A percentile compares a stretch with the other conserved stretches of the same genome.
Evolutionary conservation across 2,888 invertebrate species (phyloP).

Genomic region (Drosophila lutescens): DNA sequence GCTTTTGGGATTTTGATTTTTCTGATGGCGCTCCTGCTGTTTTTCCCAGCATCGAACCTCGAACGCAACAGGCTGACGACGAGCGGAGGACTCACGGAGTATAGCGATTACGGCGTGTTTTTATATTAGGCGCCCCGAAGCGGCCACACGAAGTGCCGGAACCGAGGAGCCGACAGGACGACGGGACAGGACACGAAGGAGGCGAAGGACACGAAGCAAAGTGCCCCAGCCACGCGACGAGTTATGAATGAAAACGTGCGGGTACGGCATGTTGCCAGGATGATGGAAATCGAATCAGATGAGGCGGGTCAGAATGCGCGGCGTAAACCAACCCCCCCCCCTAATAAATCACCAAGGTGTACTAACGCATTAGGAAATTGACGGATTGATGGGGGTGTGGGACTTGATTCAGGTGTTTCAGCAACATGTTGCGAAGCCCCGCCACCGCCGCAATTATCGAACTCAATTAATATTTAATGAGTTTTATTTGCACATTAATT

Average conservation of each 20-base stretch:
- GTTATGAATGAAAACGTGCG: conserved; percentile 49
- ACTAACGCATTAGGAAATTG: conserved; percentile 29
- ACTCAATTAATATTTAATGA: conserved; percentile 74
- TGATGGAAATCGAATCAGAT: conserved; percentile 21
- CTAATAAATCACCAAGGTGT: conserved; percentile 39
- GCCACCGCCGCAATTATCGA: conserved; percentile 60
- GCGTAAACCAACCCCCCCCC: conserved; percentile 1
- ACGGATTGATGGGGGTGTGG: conserved; percentile 26
- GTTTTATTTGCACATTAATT: conserved; percentile 72
- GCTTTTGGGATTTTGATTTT: neutral
- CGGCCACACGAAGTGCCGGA: conserved; percentile 26
- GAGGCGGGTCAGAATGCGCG: conserved; percentile 10
- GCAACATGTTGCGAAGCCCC: conserved; percentile 49
- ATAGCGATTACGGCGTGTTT: conserved; percentile 77
- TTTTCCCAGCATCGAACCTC: conserved; percentile 29
- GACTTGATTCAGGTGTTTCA: conserved; percentile 47
- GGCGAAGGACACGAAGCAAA: conserved; percentile 7
- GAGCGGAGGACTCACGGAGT: conserved; percentile 81
- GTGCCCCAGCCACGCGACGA: conserved; percentile 13
- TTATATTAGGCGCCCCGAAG: conserved; percentile 76
- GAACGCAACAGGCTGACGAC: conserved; percentile 84
- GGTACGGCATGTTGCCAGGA: conserved; percentile 23
- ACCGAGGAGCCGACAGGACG: conserved; percentile 9
- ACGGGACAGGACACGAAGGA: conserved; percentile 7
- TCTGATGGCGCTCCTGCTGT: conserved; percentile 12